These are phyloP conservation scores for Menidia menidia DNA, from an alignment of 2,797 vertebrate species.

Conservation along the genomic window DNA sequence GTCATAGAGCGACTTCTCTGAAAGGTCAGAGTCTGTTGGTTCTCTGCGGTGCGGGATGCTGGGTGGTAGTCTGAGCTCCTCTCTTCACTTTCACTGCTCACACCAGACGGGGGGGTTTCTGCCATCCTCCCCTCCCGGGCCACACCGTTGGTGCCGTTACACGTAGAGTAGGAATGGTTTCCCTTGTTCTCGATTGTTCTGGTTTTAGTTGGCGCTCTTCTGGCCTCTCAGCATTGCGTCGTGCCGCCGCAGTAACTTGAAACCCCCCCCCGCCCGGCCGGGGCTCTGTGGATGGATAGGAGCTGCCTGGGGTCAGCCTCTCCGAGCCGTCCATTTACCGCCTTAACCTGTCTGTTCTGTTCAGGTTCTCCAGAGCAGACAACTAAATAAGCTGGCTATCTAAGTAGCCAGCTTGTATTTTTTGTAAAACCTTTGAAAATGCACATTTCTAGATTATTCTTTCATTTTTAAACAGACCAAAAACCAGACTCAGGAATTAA, in stretches of 20 bases:
- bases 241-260: slow-evolving; percentile 28
- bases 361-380: slow-evolving; percentile 25
- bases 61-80: slow-evolving; percentile 20
- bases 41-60: background rate
- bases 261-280: slow-evolving; percentile 42
- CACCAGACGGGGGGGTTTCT: slow-evolving; percentile 46
- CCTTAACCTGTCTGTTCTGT: slow-evolving; percentile 22
- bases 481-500: no score
- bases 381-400: slow-evolving; percentile 23
- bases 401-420: background rate
- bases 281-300: slow-evolving; percentile 45
- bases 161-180: background rate
- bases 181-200: slow-evolving; percentile 1
- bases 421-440: no score
- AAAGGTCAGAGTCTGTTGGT: slow-evolving; percentile 17
- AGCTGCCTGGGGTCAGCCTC: slow-evolving; percentile 31
- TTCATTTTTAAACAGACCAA: no score
- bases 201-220: slow-evolving; percentile 12
- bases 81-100: slow-evolving; percentile 29
- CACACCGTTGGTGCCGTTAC: background rate
- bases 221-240: slow-evolving; percentile 34
- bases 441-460: background rate
- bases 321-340: slow-evolving; percentile 35
- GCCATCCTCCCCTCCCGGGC: slow-evolving; percentile 4
- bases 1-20: slow-evolving; percentile 12